A percentile compares a stretch with the other conserved stretches of the same genome.
phyloP scores from a whole-genome alignment of 2,797 vertebrate species.

The Mormyrus proboscirostris region DNA sequence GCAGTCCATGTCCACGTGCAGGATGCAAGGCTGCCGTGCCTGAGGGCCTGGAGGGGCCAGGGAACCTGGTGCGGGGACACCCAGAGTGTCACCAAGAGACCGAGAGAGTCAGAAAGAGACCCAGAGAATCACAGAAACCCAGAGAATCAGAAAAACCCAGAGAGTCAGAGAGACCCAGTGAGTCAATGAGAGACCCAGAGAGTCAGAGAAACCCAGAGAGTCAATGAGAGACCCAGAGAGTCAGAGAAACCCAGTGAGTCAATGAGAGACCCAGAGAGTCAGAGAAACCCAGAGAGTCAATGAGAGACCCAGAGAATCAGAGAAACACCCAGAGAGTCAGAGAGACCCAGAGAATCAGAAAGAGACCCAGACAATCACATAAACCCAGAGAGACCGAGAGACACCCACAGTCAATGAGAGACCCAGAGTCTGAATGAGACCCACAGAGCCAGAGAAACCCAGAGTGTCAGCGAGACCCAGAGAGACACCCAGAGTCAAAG shows the following conservation, averaged over 20 bases:
- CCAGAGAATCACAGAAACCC: too few relatives aligned
- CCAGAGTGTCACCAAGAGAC: background rate
- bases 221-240: background rate
- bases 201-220: too few relatives aligned
- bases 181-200: background rate
- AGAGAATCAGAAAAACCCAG: background rate
- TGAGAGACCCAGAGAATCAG: background rate
- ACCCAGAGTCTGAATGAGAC: background rate
- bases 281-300: background rate
- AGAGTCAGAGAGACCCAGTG: background rate
- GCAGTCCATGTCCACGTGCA: slow-evolving; percentile 99
- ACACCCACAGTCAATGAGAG: background rate
- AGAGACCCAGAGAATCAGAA: background rate
- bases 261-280: background rate
- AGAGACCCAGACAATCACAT: too few relatives aligned
- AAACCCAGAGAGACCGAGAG: background rate
- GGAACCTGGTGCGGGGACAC: slow-evolving; percentile 37
- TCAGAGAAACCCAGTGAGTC: slow-evolving; percentile 1
- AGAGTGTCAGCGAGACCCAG: background rate
- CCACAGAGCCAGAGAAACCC: background rate
- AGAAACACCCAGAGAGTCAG: background rate
- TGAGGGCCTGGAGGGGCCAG: slow-evolving; percentile 44
- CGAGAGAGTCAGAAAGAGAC: too few relatives aligned
- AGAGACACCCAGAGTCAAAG: slow-evolving; percentile 4
- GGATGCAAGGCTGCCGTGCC: slow-evolving; percentile 77